These are phyloP conservation scores for Druon quercuslanigerum DNA, from an alignment of 1,140 invertebrate species.

Conservation along the genomic window DNA sequence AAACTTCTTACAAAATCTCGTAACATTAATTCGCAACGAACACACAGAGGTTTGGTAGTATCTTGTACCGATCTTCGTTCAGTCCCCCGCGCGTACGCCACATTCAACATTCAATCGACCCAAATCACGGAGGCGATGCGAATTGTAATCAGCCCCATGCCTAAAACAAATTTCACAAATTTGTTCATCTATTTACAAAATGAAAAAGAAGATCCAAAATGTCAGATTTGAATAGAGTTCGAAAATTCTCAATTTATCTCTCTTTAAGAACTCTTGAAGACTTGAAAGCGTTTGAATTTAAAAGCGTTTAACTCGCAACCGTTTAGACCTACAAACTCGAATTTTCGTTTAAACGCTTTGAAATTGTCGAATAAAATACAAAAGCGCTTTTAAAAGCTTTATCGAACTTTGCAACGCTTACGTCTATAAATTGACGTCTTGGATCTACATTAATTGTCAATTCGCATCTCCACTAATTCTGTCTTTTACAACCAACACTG, in stretches of 20 bases:
- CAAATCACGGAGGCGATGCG: slow-evolving; percentile 20
- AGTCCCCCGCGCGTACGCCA: slow-evolving; percentile 10
- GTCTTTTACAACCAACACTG: slow-evolving; percentile 2
- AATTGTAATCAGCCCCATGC: background rate
- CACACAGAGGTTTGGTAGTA: slow-evolving; percentile 27
- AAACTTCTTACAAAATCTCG: slow-evolving; percentile 14
- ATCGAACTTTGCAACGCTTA: slow-evolving; percentile 3
- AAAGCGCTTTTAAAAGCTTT: slow-evolving; percentile 7
- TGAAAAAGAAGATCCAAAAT: background rate
- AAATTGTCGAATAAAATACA: background rate
- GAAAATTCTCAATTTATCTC: background rate
- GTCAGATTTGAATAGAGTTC: background rate
- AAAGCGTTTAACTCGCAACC: background rate
- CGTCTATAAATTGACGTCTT: background rate
- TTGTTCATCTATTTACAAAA: background rate
- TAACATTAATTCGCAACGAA: slow-evolving; percentile 28
- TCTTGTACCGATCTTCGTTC: slow-evolving; percentile 12
- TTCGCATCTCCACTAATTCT: slow-evolving; percentile 19
- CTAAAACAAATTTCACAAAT: no score
- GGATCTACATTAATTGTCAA: background rate
- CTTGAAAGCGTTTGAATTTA: slow-evolving; percentile 1
- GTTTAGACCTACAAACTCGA: background rate
- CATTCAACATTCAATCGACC: background rate
- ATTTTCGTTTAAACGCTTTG: background rate
- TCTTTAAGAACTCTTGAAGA: background rate